Evolutionary conservation across 2,113 vertebrate species (phyloP).

Genomic region (Shinisaurus crocodilurus): DNA sequence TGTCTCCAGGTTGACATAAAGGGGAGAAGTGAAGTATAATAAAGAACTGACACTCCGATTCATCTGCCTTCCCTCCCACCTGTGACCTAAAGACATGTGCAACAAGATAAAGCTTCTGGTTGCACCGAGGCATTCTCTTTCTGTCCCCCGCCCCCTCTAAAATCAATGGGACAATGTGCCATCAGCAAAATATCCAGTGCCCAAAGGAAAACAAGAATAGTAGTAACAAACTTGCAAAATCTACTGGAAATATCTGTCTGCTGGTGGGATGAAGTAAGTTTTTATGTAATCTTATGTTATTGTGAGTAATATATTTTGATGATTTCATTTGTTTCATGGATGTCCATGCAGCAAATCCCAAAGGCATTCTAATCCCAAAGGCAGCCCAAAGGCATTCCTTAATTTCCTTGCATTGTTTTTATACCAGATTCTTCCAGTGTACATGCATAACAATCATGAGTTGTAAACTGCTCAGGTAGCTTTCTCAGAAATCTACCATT

Average conservation of each 20-base stretch:
- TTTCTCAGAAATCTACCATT: neutral
- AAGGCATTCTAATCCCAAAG: neutral
- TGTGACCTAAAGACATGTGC: neutral
- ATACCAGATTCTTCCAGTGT: accelerated
- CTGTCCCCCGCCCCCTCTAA: neutral
- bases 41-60: neutral
- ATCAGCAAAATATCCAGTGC: neutral
- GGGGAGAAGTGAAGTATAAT: neutral
- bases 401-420: neutral
- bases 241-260: neutral
- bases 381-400: neutral
- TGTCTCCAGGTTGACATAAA: neutral
- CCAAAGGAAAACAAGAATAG: constrained; percentile 16
- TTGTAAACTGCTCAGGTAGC: neutral
- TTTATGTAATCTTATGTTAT: neutral
- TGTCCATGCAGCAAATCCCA: neutral
- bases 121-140: neutral
- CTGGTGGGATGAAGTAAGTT: neutral
- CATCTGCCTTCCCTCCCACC: neutral
- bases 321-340: neutral
- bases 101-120: neutral
- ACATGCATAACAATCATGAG: neutral
- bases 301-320: neutral
- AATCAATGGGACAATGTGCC: neutral
- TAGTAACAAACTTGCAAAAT: neutral